phyloP scores from a whole-genome alignment of 1,140 invertebrate genomes.

The Condylostylus longicornis region DNA sequence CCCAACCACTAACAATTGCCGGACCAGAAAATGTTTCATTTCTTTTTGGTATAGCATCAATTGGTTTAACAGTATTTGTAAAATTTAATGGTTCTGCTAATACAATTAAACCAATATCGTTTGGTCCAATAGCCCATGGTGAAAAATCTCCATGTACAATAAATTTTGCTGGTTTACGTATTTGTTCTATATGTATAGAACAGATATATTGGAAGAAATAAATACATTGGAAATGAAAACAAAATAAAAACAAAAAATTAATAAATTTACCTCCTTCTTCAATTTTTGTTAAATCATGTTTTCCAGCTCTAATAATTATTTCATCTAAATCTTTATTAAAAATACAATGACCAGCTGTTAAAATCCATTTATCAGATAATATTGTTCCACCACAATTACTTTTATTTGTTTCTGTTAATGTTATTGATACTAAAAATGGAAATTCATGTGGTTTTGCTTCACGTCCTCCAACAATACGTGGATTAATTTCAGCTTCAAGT shows the following conservation, averaged over 20 bases:
- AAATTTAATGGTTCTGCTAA: constrained; percentile 15
- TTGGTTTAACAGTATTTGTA: constrained; percentile 17
- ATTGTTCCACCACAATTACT: constrained; percentile 33
- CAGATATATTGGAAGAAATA: too few species aligned
- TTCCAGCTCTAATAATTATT: neutral
- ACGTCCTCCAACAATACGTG: neutral
- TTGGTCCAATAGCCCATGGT: constrained; percentile 15
- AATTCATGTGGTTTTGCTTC: neutral
- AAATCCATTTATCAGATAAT: constrained; percentile 28
- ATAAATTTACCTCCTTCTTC: neutral
- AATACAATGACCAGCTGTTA: constrained; percentile 19
- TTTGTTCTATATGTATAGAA: constrained; percentile 1
- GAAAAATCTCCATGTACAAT: neutral
- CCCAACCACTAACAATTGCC: constrained; percentile 19
- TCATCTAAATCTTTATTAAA: too few species aligned
- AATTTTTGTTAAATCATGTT: neutral
- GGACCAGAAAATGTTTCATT: too few species aligned
- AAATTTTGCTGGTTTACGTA: neutral
- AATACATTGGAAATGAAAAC: too few species aligned
- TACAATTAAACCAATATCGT: constrained; percentile 32
- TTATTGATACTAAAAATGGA: neutral
- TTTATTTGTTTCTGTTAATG: neutral
- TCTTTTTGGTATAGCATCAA: constrained; percentile 23
- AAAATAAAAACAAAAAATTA: too few species aligned
- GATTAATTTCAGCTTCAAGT: too few species aligned